Base-by-base conservation (phyloP, 2,113 vertebrate species). In the Mustelus asterias region DNA sequence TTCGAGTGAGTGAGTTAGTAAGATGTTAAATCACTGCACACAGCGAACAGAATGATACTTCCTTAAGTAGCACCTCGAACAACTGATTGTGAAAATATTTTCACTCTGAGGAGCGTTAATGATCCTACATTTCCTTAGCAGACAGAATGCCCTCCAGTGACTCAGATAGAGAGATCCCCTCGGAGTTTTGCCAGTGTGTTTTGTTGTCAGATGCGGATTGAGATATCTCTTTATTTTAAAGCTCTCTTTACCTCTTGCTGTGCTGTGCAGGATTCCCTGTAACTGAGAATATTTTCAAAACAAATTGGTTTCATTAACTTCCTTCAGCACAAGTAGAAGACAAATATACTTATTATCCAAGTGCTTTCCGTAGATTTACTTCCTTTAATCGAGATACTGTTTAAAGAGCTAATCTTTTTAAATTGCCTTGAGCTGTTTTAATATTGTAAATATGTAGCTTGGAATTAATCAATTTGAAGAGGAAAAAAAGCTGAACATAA, bases 291-390 rank as follows among this genome's bases (percentile, higher is more conserved):
- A 93, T 65, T 90, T 90, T n/a, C 54, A 14, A 58, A 58, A 90
- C 88, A 60, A 58, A 90, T 90, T 58, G 54, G 58, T 90, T 93
- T 93, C 63, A 63, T 92, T 92, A 63, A 63, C 60, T 93, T 93
- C n/a, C 60, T 37, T 93, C 22, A 37, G n/a, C 18, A 37, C 60
- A 93, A 93, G 89, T 63, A 22, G 33, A 93, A 93, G 60, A 93
- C n/a, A 93, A 65, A 93, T 37, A 93, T 92, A 93, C 89, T 93
- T 65, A 93, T 65, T 93, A 67, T 60, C 89, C 89, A 65, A 93
- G 60, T 93, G 63, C 33, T 93, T 67, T 8, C 16, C 60, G 37
- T 37, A 63, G 89, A 37, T 65, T 65, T 93, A 93, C 63, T 37
- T 93, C 33, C 58, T 37, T 93, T n/a, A 93, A 93, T 65, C 33